Evolutionary conservation across 2,113 vertebrate genomes (phyloP), one percentile per base, ranked within the genome.

Genomic region (Athene cunicularia): DNA sequence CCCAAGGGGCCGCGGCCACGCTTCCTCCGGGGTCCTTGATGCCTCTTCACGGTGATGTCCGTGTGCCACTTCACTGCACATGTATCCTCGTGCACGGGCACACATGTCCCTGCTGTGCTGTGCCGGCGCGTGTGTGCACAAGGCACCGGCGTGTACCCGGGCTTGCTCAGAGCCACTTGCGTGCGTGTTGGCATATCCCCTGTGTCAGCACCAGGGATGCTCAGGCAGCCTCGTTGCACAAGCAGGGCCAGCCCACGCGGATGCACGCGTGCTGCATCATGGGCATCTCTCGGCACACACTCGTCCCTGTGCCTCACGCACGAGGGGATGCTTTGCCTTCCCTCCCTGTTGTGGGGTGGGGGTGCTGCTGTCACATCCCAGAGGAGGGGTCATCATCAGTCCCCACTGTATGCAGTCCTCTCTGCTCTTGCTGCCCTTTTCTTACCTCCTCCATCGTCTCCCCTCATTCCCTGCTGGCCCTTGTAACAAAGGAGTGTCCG

Each of bases 301-400:
- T 59, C 5, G 1, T 30, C 71, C 2, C 32, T 2, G 12, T 11
- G 59, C 8, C 30, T 15, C 41, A 9, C 0, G 0, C 20, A 2
- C 5, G 0, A 30, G 21, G 56, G 58, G 66, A 52, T 0, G 1
- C 80, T 74, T 45, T 11, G 52, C 15, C 43, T 17, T 33, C 64
- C 35, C 23, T 24, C 23, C 15, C 32, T 14, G 45, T 9, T 9
- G 13, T 18, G 45, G 21, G 53, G 2, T 39, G 59, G 33, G 67
- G 33, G 49, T 35, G 45, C 37, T 68, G 37, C 86, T 52, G 37
- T 17, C 76, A 27, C 45, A 6, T 50, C 80, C 56, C 80, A 1
- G 8, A n/a, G 74, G 24, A 63, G 37, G 53, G 53, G 50, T n/a
- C 2, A 1, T 28, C 14, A 37, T 21, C 35, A 4, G 37, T 20